These are phyloP conservation scores for Zeus faber DNA, from an alignment of 2,113 vertebrate genomes.

Conservation along the genomic window DNA sequence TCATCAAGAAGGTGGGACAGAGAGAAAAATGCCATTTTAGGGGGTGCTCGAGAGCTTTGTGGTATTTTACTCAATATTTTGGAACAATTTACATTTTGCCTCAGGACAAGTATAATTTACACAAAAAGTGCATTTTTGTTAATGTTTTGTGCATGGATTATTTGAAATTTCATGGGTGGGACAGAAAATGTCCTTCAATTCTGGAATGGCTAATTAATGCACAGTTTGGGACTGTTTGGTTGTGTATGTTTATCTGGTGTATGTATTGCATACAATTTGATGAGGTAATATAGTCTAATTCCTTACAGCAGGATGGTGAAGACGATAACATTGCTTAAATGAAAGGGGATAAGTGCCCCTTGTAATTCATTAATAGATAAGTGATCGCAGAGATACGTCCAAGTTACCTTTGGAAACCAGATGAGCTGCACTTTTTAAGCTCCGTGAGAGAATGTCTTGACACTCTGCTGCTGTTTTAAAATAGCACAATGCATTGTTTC, in stretches of 20 bases:
- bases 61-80: no score
- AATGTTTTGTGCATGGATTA: no score
- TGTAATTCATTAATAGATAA: constrained; percentile 57
- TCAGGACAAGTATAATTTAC: no score
- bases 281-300: constrained; percentile 29
- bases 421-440: constrained; percentile 15
- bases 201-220: no score
- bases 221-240: no score
- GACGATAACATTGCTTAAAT: constrained; percentile 24
- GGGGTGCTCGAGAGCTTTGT: no score
- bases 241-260: constrained; percentile 12
- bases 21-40: no score
- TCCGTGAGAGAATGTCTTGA: constrained; percentile 4
- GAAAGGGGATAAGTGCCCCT: constrained; percentile 21
- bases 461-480: background rate
- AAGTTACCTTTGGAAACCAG: constrained; percentile 27
- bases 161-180: no score
- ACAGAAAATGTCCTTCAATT: no score
- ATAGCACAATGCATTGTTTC: constrained; percentile 7
- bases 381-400: constrained; percentile 22
- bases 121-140: no score
- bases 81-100: no score
- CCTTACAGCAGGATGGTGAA: constrained; percentile 10
- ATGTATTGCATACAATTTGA: background rate
- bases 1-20: no score